These are phyloP conservation scores for Podiceps cristatus DNA, from an alignment of 2,113 vertebrate species.

Conservation along the genomic window DNA sequence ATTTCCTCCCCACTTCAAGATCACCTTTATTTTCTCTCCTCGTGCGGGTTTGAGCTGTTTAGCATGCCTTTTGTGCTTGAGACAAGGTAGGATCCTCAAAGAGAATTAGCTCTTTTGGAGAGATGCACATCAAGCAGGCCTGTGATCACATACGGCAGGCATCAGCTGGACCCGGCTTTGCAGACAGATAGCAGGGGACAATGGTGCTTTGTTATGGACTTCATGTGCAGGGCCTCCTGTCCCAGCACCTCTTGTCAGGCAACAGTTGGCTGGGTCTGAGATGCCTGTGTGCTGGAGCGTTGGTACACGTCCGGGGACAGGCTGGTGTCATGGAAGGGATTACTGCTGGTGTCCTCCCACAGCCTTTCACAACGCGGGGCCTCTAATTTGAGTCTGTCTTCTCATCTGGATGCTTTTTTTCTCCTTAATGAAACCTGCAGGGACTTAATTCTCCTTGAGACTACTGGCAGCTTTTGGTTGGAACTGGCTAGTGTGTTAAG, in stretches of 20 bases:
- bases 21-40: neutral
- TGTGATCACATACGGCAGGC: neutral
- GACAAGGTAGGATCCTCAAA: neutral
- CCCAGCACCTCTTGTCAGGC: neutral
- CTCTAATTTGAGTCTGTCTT: neutral
- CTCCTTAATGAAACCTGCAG: neutral
- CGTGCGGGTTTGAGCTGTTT: neutral
- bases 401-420: neutral
- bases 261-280: neutral
- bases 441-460: neutral
- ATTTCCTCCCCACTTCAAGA: neutral
- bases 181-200: neutral
- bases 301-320: accelerated
- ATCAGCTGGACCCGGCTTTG: neutral
- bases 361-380: neutral
- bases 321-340: neutral
- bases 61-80: accelerated
- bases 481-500: neutral
- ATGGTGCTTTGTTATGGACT: neutral
- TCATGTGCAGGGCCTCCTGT: neutral
- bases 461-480: neutral
- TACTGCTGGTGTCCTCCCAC: accelerated
- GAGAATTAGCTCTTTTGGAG: neutral
- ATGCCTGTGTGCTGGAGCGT: neutral
- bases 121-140: neutral